Base-by-base conservation (phyloP, 2,113 vertebrate species). In the Sphaerodactylus townsendi region DNA sequence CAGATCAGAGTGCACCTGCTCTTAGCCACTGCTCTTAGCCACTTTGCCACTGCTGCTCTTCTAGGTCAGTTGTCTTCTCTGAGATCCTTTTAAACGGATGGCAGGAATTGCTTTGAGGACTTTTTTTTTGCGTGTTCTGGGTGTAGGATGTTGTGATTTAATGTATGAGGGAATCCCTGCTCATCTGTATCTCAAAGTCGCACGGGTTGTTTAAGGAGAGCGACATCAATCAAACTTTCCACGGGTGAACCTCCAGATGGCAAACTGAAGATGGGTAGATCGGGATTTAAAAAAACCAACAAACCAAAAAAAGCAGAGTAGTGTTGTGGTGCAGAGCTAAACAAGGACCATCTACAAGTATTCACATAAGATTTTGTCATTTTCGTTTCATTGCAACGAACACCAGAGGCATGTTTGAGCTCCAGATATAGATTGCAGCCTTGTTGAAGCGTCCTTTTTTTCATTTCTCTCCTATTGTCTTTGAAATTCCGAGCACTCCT, bases 171-270 rank as follows among this genome's bases (percentile, higher is more conserved):
- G n/a, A n/a, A n/a, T n/a, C n/a, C n/a, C n/a, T n/a, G n/a, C n/a
- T n/a, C n/a, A 82, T 74, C 11, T 21, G 10, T 64, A n/a, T 82
- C 11, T 48, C 30, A 35, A 5, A 46, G 39, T 17, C 35, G 81
- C 19, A 64, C 64, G n/a, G 64, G 64, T 35, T 74, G 62, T 73
- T 82, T 48, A 28, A 56, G 33, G 70, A 46, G 6, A 46, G 35
- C 13, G 25, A 53, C 70, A 82, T 74, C 81, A 39, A 73, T 82
- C 81, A 82, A 74, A 74, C 39, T n/a, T 59, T 25, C 53, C 81
- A 14, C 46, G 39, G 62, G 37, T 62, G 41, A 74, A 19, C 19
- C 21, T 82, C 70, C 56, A 82, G 69, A 65, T 74, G 81, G 70
- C 70, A 64, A 82, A 64, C 13, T 33, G 80, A 82, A 82, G 39